Evolutionary conservation across 2,888 invertebrate species (phyloP), one percentile per base, ranked within the genome.

Genomic region (Zeuzera pyrina): DNA sequence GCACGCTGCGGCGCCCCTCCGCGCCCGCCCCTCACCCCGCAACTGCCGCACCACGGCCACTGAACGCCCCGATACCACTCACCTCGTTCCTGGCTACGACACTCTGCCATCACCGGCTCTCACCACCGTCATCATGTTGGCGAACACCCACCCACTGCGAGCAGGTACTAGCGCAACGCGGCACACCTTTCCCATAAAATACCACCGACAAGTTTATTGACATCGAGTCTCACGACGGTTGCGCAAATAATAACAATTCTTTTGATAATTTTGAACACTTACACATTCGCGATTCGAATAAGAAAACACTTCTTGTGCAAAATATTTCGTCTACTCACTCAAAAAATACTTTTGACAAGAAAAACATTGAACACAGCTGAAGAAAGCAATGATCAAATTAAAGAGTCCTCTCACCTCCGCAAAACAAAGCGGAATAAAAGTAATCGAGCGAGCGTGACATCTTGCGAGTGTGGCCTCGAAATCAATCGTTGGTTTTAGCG

Each of bases 171-270:
- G 50, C 46, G 54, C 68, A 67, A 69, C 72, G 76, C 77, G 77
- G 73, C 78, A 77, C 81, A 79, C 81, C 81, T 79, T 78, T 78
- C 78, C 73, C 77, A 79, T 79, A 77, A 79, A 79, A 77, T 74
- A 74, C 70, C 74, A 74, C 71, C 73, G 73, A 73, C 72, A 79
- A 79, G 79, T 83, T 81, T 83, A 81, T 81, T 79, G 81, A 83
- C 83, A 81, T 77, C 74, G 57, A 79, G 64, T 69, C 73, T 62
- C 69, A 69, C 63, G 65, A 64, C 61, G 57, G 71, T 73, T 76
- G 71, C 70, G 71, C 69, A 72, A 78, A 74, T 63, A 52, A 60
- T 24, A 49, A 49, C 48, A 44, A 53, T 63, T 50, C 60, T 57
- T 57, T 46, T 46, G 53, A 47, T 47, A 49, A 45, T 51, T n/a